phyloP scores from a whole-genome alignment of 2,888 invertebrate genomes.

The Elysia crispata region DNA sequence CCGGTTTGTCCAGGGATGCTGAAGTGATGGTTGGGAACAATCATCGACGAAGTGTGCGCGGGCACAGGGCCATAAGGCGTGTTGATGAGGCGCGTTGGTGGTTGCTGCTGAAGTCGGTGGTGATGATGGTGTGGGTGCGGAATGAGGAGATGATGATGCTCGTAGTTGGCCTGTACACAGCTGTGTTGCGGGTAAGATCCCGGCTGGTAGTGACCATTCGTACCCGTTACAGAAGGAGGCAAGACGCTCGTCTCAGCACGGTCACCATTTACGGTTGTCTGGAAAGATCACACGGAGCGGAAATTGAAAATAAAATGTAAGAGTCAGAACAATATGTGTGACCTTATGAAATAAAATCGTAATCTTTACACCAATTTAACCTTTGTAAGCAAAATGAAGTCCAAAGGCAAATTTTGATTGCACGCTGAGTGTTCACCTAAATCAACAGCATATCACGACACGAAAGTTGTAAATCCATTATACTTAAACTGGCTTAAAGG shows the following conservation, averaged over 20 bases:
- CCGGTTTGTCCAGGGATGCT: background rate
- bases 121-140: constrained; percentile 33
- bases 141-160: background rate
- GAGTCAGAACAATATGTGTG: too few species aligned
- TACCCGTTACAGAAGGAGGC: background rate
- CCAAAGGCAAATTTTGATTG: too few species aligned
- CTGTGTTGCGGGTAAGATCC: constrained; percentile 40
- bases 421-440: too few species aligned
- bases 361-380: too few species aligned
- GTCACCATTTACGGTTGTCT: constrained; percentile 53
- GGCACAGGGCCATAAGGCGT: constrained; percentile 38
- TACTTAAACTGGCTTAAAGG: too few species aligned
- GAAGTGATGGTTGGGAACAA: constrained; percentile 37
- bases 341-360: too few species aligned
- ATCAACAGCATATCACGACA: too few species aligned
- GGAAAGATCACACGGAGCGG: background rate
- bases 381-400: too few species aligned
- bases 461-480: too few species aligned
- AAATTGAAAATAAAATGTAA: background rate
- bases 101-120: background rate
- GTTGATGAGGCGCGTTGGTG: constrained; percentile 31
- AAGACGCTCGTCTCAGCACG: constrained; percentile 50
- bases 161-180: constrained; percentile 43
- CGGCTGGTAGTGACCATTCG: constrained; percentile 38
- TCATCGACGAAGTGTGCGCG: constrained; percentile 41